phyloP scores from a whole-genome alignment of 2,797 vertebrate species.

The Malurus leucopterus region DNA sequence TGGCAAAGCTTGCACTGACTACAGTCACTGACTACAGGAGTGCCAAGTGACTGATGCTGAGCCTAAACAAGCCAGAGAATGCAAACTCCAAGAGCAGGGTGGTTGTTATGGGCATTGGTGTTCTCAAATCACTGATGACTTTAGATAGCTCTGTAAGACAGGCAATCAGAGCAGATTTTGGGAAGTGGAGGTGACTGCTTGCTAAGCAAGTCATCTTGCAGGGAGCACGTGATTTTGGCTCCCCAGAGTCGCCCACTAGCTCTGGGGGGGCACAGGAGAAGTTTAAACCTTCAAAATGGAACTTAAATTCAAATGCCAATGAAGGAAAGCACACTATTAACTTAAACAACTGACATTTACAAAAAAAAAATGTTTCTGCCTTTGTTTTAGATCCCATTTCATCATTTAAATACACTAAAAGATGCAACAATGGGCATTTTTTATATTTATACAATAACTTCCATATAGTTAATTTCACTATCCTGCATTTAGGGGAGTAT shows the following conservation, averaged over 20 bases:
- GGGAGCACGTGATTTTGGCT: rapidly evolving
- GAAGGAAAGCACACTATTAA: background rate
- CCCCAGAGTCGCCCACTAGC: background rate
- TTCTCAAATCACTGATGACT: background rate
- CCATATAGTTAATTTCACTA: background rate
- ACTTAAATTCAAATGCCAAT: background rate
- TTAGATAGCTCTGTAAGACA: background rate
- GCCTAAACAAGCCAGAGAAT: background rate
- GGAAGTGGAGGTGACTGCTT: background rate
- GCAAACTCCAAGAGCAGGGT: background rate
- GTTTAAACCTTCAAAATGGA: background rate
- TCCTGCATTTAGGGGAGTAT: background rate
- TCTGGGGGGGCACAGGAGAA: background rate
- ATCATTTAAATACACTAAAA: background rate
- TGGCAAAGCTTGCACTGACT: background rate
- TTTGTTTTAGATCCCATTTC: background rate
- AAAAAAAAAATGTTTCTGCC: background rate
- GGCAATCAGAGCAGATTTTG: background rate
- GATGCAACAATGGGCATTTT: background rate
- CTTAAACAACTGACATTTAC: background rate
- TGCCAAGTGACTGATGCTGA: background rate
- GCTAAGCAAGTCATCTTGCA: background rate
- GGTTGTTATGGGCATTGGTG: background rate
- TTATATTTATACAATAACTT: background rate
- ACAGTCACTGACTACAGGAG: background rate